phyloP scores from a whole-genome alignment of 92 coral and sea anemone genomes.

The Actinernus sp. region DNA sequence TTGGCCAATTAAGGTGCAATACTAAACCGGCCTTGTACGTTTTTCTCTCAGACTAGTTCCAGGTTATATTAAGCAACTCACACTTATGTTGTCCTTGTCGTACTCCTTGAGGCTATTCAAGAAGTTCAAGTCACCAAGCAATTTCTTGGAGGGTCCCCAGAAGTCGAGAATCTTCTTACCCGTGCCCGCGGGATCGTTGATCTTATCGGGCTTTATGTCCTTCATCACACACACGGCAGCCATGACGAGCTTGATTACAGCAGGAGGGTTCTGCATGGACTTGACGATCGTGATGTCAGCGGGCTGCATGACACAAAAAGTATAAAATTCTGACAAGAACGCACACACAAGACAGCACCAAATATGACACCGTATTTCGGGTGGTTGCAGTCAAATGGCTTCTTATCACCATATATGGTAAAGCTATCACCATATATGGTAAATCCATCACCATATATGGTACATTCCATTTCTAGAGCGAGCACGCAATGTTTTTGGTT shows the following conservation, averaged over 20 bases:
- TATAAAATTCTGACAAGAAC: not conserved
- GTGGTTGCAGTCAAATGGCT: too few relatives aligned
- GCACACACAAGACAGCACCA: not conserved
- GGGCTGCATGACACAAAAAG: slow-evolving; percentile 87
- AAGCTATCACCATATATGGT: too few relatives aligned
- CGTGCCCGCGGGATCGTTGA: slow-evolving; percentile 97
- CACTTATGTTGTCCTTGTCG: slow-evolving; percentile 93
- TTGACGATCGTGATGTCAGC: slow-evolving; percentile 98
- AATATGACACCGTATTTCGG: not conserved
- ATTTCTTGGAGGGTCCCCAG: slow-evolving; percentile 99
- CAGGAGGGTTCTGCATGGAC: slow-evolving; percentile 97
- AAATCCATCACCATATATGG: too few relatives aligned
- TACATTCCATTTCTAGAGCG: too few relatives aligned
- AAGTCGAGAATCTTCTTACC: slow-evolving; percentile 96
- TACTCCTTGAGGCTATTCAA: slow-evolving; percentile 88
- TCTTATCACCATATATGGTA: too few relatives aligned
- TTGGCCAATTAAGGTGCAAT: too few relatives aligned
- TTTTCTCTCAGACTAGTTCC: too few relatives aligned
- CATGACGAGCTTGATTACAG: slow-evolving; percentile 99
- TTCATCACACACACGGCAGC: slow-evolving; percentile 98
- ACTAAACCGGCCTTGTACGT: too few relatives aligned
- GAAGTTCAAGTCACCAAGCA: slow-evolving; percentile 98
- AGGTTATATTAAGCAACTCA: slow-evolving; percentile 63
- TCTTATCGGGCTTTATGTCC: slow-evolving; percentile 96
- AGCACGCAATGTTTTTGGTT: too few relatives aligned